Percentiles rank a stretch among this genome's conserved stretches.
Evolutionary conservation across 2,113 vertebrate genomes (phyloP).

Genomic region (Corvus moneduloides): DNA sequence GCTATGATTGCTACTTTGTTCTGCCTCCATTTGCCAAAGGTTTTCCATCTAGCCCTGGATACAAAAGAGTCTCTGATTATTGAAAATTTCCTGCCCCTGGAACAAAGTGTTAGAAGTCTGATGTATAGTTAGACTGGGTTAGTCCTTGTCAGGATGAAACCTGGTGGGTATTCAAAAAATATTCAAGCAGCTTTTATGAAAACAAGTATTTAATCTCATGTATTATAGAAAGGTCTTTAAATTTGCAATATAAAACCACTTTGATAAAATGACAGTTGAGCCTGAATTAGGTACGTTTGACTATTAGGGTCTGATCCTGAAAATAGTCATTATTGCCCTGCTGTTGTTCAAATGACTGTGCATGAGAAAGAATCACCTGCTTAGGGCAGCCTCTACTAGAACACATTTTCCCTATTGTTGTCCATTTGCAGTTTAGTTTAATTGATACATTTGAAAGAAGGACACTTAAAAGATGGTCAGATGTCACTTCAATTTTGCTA

Average conservation of each 20-base stretch:
- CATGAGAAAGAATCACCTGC: neutral
- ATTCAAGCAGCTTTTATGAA: neutral
- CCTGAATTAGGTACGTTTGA: neutral
- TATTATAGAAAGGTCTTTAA: neutral
- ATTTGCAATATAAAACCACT: neutral
- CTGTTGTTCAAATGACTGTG: neutral
- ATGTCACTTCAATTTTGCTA: neutral
- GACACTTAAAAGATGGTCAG: neutral
- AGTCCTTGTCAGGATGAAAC: neutral
- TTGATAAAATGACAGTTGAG: neutral
- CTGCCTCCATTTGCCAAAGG: neutral
- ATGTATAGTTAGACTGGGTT: neutral
- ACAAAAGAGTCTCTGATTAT: neutral
- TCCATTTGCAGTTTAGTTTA: neutral
- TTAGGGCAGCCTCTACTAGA: neutral
- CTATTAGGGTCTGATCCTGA: neutral
- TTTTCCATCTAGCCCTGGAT: neutral
- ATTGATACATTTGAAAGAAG: neutral
- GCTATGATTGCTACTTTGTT: neutral
- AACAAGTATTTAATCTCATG: neutral
- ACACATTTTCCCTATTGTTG: accelerated
- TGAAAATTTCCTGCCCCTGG: neutral
- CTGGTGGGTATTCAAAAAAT: neutral
- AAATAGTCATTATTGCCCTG: neutral
- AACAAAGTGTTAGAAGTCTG: neutral